Evolutionary conservation across 2,113 vertebrate species (phyloP).

Genomic region (Todiramphus saurophagus): DNA sequence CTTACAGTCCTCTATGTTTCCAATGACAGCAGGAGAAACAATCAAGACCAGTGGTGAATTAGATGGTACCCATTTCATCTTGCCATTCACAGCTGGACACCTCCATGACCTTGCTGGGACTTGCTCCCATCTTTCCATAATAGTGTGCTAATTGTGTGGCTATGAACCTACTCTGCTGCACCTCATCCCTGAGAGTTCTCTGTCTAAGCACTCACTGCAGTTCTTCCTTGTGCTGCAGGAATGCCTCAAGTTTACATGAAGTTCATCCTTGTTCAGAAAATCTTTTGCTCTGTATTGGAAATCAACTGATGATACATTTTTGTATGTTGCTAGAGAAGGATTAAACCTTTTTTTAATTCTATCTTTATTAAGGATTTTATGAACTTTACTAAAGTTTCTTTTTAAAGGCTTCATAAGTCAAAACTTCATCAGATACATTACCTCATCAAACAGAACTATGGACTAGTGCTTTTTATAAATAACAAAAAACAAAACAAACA

Average conservation of each 20-base stretch:
- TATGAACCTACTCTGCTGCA: background rate
- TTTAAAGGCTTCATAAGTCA: background rate
- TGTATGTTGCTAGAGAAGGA: background rate
- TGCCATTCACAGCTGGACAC: background rate
- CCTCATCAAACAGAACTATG: background rate
- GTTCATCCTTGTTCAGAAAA: background rate
- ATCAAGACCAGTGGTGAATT: background rate
- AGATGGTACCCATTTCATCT: background rate
- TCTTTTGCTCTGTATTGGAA: background rate
- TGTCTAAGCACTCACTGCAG: background rate
- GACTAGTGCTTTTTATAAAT: too few species aligned
- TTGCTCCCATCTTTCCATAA: background rate
- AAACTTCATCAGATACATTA: background rate
- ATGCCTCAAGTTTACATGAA: background rate
- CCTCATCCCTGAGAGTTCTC: accelerated
- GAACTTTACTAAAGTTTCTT: background rate
- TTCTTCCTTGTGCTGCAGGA: background rate
- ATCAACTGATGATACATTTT: background rate
- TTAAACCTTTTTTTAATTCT: background rate
- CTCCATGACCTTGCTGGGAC: background rate
- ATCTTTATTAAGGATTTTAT: background rate
- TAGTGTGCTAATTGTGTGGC: background rate
- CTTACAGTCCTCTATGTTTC: background rate
- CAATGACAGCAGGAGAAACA: background rate
- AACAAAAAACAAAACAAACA: too few species aligned